Base-by-base conservation (phyloP, 2,888 invertebrate species). In the Drosophila gaucha region DNA sequence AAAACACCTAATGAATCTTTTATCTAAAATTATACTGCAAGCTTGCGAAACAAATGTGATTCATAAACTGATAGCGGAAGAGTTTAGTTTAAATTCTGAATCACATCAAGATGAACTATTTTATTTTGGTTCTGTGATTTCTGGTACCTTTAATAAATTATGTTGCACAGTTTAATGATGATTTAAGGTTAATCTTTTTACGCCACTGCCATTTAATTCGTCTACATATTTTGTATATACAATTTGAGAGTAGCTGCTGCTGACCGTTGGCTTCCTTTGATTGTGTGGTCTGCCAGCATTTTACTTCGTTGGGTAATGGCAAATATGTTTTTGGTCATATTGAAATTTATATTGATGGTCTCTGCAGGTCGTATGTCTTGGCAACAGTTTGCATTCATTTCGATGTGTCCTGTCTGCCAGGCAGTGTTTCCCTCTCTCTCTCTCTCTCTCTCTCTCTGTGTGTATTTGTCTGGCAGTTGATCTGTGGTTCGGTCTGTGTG, bases 321-420 rank as follows among this genome's bases (percentile, higher is more conserved):
- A 77, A 77, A 75, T 75, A 82, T 66, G 60, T 76, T 82, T 70
- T 82, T 79, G 73, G 68, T 79, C 67, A 70, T 67, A 86, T 71
- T 75, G 73, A 74, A 86, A 82, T 82, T 71, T 86, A 86, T 82
- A 86, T 82, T 82, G 83, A 82, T 82, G 83, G 65, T 63, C 65
- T 59, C 63, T 49, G 38, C 31, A 59, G 63, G 67, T 67, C 69
- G 66, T 74, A 49, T 56, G 67, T 78, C 78, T 66, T 78, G 82
- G 68, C 78, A 78, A 77, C 80, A 78, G 85, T 80, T 82, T 85
- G 75, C 78, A 73, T 82, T 85, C 57, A 85, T 84, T 80, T 69
- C 49, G 50, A 65, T 43, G 46, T 51, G 41, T 58, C 36, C 50
- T 47, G 39, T 38, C 30, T 28, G 38, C 43, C 44, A 36, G 20